Conservation (phyloP, 2,113 vertebrate species). For the Siniperca chuatsi region DNA sequence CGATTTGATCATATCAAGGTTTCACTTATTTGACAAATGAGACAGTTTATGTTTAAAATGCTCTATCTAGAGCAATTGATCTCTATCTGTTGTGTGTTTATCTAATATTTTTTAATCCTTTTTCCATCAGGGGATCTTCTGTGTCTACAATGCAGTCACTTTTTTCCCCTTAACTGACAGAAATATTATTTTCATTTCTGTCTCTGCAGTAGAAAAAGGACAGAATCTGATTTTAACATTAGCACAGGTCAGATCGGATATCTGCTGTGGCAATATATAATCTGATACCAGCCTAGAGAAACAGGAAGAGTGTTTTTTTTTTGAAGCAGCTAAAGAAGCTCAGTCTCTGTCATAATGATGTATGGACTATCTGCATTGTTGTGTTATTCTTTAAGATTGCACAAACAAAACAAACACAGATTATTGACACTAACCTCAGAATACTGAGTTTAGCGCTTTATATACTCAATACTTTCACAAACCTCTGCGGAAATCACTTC, state of each 20-base stretch:
- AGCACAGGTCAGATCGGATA: slow-evolving; percentile 36
- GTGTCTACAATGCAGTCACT: background rate
- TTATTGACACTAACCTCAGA: background rate
- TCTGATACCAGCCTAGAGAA: slow-evolving; percentile 18
- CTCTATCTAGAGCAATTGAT: background rate
- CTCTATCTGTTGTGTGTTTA: background rate
- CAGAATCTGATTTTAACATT: slow-evolving; percentile 13
- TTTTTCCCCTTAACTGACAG: background rate
- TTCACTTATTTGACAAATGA: slow-evolving; percentile 12
- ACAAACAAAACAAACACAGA: background rate
- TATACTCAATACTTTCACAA: background rate
- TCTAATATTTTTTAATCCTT: background rate
- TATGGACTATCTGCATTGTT: background rate
- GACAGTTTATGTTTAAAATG: background rate
- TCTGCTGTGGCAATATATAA: background rate
- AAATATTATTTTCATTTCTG: slow-evolving; percentile 19
- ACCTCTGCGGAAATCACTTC: background rate
- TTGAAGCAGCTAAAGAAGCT: slow-evolving; percentile 10
- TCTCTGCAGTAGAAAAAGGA: background rate
- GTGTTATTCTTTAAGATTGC: background rate
- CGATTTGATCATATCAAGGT: background rate
- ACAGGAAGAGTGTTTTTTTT: slow-evolving; percentile 19
- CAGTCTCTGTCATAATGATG: slow-evolving; percentile 25
- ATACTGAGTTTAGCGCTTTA: background rate
- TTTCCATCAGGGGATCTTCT: background rate